phyloP scores from a whole-genome alignment of 2,113 vertebrate genomes.

The Barbus barbus region DNA sequence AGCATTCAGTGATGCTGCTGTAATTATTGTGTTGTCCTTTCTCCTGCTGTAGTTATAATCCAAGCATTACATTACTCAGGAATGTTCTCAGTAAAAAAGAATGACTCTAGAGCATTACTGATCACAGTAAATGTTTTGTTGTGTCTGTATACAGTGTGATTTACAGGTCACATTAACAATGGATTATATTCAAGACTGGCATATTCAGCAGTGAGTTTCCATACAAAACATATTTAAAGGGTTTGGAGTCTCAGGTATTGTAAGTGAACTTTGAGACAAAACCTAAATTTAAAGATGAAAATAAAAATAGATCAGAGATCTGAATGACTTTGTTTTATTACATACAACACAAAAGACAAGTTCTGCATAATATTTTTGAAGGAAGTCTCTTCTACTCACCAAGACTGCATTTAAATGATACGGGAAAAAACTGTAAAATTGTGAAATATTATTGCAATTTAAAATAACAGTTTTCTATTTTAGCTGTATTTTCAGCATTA shows the following conservation, averaged over 20 bases:
- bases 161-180: background rate
- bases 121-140: background rate
- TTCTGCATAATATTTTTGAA: background rate
- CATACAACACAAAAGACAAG: background rate
- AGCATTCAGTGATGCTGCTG: background rate
- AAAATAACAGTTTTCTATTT: too few relatives aligned
- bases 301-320: too few relatives aligned
- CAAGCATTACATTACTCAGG: background rate
- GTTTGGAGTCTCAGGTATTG: background rate
- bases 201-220: background rate
- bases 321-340: background rate
- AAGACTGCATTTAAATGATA: too few relatives aligned
- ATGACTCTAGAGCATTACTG: background rate
- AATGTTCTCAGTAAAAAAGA: background rate
- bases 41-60: background rate
- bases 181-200: background rate
- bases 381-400: background rate
- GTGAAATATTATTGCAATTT: too few relatives aligned
- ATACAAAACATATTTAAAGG: background rate
- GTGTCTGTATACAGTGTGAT: background rate
- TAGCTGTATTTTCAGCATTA: background rate
- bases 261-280: background rate
- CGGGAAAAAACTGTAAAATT: too few relatives aligned
- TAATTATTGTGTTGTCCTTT: constrained; percentile 1
- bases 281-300: background rate